phyloP scores from a whole-genome alignment of 2,797 vertebrate genomes.

The Ctenopoma kingsleyae region DNA sequence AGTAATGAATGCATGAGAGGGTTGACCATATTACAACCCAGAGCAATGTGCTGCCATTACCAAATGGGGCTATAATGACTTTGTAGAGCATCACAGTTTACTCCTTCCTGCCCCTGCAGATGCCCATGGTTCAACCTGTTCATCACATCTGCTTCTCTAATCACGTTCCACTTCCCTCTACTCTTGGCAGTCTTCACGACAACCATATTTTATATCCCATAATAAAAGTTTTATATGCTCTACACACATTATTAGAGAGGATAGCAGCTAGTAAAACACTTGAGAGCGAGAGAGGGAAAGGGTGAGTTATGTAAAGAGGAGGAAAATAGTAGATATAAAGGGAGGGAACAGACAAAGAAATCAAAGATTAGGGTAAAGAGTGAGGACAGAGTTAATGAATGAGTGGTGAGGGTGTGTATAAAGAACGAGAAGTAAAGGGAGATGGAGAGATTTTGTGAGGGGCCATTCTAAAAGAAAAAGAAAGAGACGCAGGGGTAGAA shows the following conservation, averaged over 20 bases:
- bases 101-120: constrained; percentile 61
- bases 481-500: constrained; percentile 12
- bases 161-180: constrained; percentile 59
- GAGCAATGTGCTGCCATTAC: constrained; percentile 49
- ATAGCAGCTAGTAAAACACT: constrained; percentile 84
- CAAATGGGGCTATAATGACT: constrained; percentile 60
- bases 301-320: constrained; percentile 69
- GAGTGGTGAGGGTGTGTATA: constrained; percentile 21
- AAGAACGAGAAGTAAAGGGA: constrained; percentile 38
- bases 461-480: background rate
- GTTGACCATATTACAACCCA: constrained; percentile 43
- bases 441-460: constrained; percentile 20
- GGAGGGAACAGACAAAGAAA: constrained; percentile 20
- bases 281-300: constrained; percentile 65
- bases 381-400: constrained; percentile 37
- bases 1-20: constrained; percentile 42
- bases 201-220: constrained; percentile 81
- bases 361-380: constrained; percentile 39
- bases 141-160: constrained; percentile 73
- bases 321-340: constrained; percentile 32
- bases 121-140: constrained; percentile 69
- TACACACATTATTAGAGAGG: constrained; percentile 85
- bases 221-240: constrained; percentile 85
- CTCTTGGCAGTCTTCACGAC: constrained; percentile 76
- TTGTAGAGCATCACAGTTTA: constrained; percentile 40